These are phyloP conservation scores for Rhopalosiphum nymphaeae DNA, from an alignment of 2,888 invertebrate species.

Conservation along the genomic window DNA sequence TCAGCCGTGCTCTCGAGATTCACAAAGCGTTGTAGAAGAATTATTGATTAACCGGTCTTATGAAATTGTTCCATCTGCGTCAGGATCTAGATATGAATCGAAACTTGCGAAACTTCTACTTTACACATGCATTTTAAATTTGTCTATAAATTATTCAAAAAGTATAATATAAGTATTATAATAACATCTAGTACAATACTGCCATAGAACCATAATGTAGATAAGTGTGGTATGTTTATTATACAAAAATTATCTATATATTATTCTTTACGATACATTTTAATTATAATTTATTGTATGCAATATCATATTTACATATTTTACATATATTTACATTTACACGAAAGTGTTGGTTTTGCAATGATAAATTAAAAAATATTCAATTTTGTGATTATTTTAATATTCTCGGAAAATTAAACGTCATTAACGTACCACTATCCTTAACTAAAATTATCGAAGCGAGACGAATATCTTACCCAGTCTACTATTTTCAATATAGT, in stretches of 20 bases:
- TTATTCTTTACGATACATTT: background rate
- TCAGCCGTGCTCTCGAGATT: background rate
- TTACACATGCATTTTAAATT: background rate
- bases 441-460: background rate
- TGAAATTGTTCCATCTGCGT: background rate
- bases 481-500: background rate
- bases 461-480: background rate
- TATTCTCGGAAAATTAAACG: background rate
- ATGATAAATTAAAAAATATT: background rate
- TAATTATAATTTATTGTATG: background rate
- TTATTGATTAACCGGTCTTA: background rate
- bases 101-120: constrained; percentile 19
- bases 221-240: background rate
- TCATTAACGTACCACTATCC: background rate
- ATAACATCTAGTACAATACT: background rate
- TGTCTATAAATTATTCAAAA: constrained; percentile 2
- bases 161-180: background rate
- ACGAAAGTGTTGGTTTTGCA: background rate
- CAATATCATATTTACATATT: background rate
- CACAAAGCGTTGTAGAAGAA: background rate
- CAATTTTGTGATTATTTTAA: background rate
- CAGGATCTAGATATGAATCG: background rate
- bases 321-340: background rate
- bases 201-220: background rate
- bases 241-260: background rate